phyloP scores from a whole-genome alignment of 35 echinoderm and acorn worm genomes.

The Heliocidaris tuberculata region DNA sequence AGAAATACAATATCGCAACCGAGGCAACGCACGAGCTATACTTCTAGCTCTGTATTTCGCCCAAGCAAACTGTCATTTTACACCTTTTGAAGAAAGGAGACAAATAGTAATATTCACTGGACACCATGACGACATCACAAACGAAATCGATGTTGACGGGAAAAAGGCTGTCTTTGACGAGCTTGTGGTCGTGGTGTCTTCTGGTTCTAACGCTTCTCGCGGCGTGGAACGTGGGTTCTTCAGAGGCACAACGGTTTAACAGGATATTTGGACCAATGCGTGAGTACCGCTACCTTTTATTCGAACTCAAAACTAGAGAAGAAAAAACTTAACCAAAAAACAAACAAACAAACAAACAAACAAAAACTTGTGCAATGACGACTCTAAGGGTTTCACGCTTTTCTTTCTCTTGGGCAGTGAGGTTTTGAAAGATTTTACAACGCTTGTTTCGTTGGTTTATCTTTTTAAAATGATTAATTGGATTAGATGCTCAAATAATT shows the following conservation, averaged over 20 bases:
- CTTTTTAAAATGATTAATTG: too few relatives aligned
- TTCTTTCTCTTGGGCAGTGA: too few relatives aligned
- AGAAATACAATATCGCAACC: neutral
- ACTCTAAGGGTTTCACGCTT: too few relatives aligned
- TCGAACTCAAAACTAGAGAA: neutral
- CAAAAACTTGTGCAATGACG: too few relatives aligned
- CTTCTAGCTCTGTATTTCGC: neutral
- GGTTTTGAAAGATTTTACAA: too few relatives aligned
- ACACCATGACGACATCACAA: neutral
- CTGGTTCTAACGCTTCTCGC: neutral
- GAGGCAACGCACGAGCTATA: neutral
- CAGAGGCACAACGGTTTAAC: conserved; percentile 26
- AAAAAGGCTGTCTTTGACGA: conserved; percentile 9
- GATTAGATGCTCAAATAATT: too few relatives aligned
- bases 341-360: too few relatives aligned
- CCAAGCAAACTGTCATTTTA: neutral
- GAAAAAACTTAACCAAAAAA: too few relatives aligned
- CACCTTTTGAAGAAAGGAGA: neutral
- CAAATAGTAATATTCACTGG: neutral
- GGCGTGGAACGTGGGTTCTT: neutral
- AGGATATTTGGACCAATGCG: conserved; percentile 33
- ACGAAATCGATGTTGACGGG: conserved; percentile 18
- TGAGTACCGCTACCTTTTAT: neutral
- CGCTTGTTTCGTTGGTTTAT: too few relatives aligned
- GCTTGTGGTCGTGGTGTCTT: conserved; percentile 33